Percentiles rank a stretch among this genome's conserved stretches.
Evolutionary conservation across 1,140 invertebrate genomes (phyloP).

Genomic region (Anagrus nilaparvatae): DNA sequence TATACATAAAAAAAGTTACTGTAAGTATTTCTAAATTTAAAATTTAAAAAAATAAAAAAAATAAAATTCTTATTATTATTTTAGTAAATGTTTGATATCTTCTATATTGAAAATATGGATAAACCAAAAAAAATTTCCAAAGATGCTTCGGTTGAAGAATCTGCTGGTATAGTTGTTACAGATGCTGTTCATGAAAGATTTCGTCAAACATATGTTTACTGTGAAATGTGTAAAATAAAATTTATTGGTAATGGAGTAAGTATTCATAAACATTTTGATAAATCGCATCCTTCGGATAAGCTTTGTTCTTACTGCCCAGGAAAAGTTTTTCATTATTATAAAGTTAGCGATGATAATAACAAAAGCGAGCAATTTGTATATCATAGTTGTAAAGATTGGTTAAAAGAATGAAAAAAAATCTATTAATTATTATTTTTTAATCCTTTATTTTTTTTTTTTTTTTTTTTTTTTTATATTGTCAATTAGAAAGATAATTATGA

Average conservation of each 20-base stretch:
- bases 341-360: constrained; percentile 16
- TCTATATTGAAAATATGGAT: too few relatives aligned
- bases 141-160: constrained; percentile 1
- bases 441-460: too few relatives aligned
- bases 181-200: constrained; percentile 36
- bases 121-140: too few relatives aligned
- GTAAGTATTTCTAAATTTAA: too few relatives aligned
- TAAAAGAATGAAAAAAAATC: constrained; percentile 4
- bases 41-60: too few relatives aligned
- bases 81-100: too few relatives aligned
- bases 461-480: background rate
- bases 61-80: too few relatives aligned
- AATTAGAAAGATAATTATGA: too few relatives aligned
- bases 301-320: constrained; percentile 29
- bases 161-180: constrained; percentile 27
- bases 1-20: too few relatives aligned
- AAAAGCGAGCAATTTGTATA: constrained; percentile 19
- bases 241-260: constrained; percentile 20
- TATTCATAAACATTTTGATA: constrained; percentile 33
- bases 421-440: too few relatives aligned
- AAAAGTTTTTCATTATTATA: constrained; percentile 31
- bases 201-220: constrained; percentile 20
- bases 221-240: constrained; percentile 25
- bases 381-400: constrained; percentile 27
- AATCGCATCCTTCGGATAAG: constrained; percentile 22